phyloP scores from a whole-genome alignment of 2,113 vertebrate species.

The Coregonus clupeaformis region DNA sequence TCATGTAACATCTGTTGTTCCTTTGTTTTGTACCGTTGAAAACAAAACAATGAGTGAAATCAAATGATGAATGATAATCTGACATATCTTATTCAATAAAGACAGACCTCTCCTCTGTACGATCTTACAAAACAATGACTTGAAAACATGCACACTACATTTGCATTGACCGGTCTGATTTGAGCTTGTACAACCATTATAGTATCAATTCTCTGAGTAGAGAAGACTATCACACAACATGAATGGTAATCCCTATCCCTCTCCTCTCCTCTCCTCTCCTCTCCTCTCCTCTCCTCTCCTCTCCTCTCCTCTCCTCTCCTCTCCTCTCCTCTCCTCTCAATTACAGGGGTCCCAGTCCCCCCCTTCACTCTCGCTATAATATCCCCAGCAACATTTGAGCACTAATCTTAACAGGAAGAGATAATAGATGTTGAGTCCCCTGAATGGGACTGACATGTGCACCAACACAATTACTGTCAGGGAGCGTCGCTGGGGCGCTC shows the following conservation, averaged over 20 bases:
- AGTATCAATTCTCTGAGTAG: conserved; percentile 7
- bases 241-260: conserved; percentile 27
- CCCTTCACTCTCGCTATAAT: conserved; percentile 27
- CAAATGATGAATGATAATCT: too few species aligned
- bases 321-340: too few species aligned
- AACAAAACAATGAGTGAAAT: too few species aligned
- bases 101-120: background rate
- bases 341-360: background rate
- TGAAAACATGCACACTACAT: background rate
- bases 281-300: too few species aligned
- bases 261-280: too few species aligned
- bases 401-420: conserved; percentile 51
- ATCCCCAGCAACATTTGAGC: conserved; percentile 39
- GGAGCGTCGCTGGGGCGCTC: conserved; percentile 20
- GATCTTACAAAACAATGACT: background rate
- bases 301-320: too few species aligned
- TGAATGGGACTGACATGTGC: conserved; percentile 20
- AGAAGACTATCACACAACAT: conserved; percentile 18
- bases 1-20: background rate
- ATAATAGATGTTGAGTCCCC: conserved; percentile 48
- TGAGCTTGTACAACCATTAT: background rate
- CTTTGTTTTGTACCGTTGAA: background rate
- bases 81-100: background rate
- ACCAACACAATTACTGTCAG: conserved; percentile 49
- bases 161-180: background rate